phyloP scores from a whole-genome alignment of 1,140 invertebrate genomes.

The Nomia melanderi region DNA sequence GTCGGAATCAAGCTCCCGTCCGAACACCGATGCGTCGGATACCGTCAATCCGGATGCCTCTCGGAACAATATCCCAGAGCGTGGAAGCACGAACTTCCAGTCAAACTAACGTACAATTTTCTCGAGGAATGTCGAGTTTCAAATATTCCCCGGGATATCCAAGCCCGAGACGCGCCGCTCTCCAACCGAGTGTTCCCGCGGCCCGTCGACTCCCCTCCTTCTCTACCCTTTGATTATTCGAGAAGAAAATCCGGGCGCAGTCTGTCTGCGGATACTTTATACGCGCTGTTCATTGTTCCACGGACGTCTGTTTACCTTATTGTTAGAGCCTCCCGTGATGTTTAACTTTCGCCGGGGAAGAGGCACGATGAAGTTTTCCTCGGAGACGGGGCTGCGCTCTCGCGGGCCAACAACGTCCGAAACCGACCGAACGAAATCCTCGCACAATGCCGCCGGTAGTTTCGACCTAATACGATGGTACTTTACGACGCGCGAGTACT shows the following conservation, averaged over 20 bases:
- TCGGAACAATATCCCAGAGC: background rate
- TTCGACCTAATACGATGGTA: background rate
- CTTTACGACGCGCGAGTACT: background rate
- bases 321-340: background rate
- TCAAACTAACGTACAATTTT: background rate
- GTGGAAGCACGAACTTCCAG: background rate
- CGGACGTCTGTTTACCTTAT: background rate
- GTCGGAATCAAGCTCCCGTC: background rate
- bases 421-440: background rate
- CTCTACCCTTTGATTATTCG: constrained; percentile 47
- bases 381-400: no score
- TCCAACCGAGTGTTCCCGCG: background rate
- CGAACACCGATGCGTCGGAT: background rate
- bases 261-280: constrained; percentile 15
- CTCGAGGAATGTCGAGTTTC: background rate
- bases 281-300: background rate
- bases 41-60: background rate
- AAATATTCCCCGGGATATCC: constrained; percentile 18
- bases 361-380: no score
- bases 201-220: no score
- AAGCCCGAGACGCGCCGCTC: background rate
- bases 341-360: background rate
- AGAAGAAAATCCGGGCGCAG: constrained; percentile 17
- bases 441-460: background rate
- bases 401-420: background rate